Base-by-base conservation (phyloP, 1,140 invertebrate genomes). In the Tetranychus cinnabarinus region DNA sequence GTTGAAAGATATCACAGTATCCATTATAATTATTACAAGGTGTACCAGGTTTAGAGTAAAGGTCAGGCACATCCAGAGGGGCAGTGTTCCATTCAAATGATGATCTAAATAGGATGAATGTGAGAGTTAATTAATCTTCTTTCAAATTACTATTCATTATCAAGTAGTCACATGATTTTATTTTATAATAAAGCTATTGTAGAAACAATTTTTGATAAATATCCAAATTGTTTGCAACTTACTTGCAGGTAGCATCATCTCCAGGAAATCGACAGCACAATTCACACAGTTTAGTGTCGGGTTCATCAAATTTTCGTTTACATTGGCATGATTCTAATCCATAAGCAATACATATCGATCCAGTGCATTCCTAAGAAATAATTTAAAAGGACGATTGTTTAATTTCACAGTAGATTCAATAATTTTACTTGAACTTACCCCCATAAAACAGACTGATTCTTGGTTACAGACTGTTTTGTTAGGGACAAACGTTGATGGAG, bases 1-100 rank as follows among this genome's bases (percentile, higher is more conserved):
- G 89, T 75, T 95, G 87, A 74, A 96, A 97, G 46, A 97, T 90
- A 75, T 99, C 95, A 75, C 95, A 99, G 74, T 98, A 99, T 65
- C 93, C 93, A 69, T 89, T 89, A 73, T 95, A 97, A 72, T 98
- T 88, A 72, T 97, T 93, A 72, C 95, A 98, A 0, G 93, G 92
- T 8, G 76, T 76, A 37, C 77, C 77, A 68, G 71, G 65, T 69
- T 91, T 93, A n/a, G 86, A 83, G 73, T 81, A 88, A 81, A 90
- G 85, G 68, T 89, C 85, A 0, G 88, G 88, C 65, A 92, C 84
- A 72, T 91, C 86, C 69, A 83, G 88, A 0, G 87, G 86, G 42
- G 80, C 75, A 35, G 81, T 79, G 70, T 91, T 91, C 86, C 87
- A 91, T 65, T 85, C 81, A 72, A 88, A 90, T 23, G 86, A 89